These are phyloP conservation scores for Bryconaethiops microstoma DNA, from an alignment of 2,797 vertebrate species.

Conservation along the genomic window DNA sequence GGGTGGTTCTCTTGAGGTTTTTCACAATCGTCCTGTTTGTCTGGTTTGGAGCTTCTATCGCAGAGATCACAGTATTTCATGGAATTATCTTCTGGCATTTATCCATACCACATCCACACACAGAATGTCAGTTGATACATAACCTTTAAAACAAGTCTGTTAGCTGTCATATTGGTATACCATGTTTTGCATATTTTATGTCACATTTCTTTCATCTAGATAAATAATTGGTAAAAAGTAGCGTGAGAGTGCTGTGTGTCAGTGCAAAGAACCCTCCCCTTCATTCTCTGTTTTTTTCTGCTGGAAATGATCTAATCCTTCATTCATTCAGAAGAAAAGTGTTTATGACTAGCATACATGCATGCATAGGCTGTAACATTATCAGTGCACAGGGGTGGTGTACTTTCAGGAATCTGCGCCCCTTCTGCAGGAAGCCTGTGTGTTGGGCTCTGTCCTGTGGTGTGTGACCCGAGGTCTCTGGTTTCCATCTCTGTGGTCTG, in stretches of 20 bases:
- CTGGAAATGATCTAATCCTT: constrained; percentile 33
- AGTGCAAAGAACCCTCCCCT: background rate
- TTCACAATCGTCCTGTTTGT: constrained; percentile 32
- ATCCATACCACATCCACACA: constrained; percentile 54
- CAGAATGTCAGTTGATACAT: constrained; percentile 36
- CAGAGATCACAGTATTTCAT: constrained; percentile 20
- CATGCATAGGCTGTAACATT: constrained; percentile 52
- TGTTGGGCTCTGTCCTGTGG: constrained; percentile 57
- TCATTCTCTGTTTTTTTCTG: background rate
- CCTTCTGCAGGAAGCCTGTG: constrained; percentile 64
- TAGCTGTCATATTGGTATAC: constrained; percentile 8
- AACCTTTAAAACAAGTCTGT: background rate
- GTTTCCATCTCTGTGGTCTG: constrained; percentile 53
- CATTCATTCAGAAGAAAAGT: constrained; percentile 36
- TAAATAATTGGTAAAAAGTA: constrained; percentile 54
- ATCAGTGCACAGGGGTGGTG: constrained; percentile 60
- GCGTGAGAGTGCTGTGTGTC: constrained; percentile 42
- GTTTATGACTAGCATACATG: constrained; percentile 32
- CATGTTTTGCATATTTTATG: constrained; percentile 24
- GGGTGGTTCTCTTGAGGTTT: background rate
- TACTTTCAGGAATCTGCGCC: constrained; percentile 62
- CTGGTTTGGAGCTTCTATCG: constrained; percentile 28
- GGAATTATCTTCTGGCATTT: constrained; percentile 28
- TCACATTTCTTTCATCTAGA: constrained; percentile 62
- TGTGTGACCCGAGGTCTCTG: constrained; percentile 47